phyloP scores from a whole-genome alignment of 2,113 vertebrate species.

The Poicephalus gulielmi region DNA sequence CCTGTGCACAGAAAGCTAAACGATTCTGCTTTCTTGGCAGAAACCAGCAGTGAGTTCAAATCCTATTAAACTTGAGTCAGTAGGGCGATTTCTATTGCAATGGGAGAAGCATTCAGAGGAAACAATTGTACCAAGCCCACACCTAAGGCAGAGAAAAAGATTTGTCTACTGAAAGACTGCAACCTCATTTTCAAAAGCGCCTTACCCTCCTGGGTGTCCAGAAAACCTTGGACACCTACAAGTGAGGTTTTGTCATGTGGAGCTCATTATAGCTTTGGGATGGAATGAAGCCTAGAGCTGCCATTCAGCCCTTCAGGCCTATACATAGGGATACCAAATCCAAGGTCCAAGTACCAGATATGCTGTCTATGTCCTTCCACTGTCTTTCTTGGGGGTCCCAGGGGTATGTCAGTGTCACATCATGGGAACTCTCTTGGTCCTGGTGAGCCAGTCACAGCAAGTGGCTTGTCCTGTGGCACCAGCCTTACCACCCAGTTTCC shows the following conservation, averaged over 20 bases:
- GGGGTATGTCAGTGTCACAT: neutral
- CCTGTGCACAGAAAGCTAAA: neutral
- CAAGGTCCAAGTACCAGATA: neutral
- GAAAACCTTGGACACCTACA: neutral
- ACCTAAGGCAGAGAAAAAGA: neutral
- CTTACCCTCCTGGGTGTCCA: neutral
- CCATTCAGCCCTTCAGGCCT: neutral
- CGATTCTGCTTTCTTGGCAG: slow-evolving; percentile 11
- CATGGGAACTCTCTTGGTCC: neutral
- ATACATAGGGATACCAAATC: neutral
- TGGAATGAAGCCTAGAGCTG: neutral
- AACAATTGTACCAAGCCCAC: neutral
- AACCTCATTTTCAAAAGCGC: neutral
- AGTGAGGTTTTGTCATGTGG: neutral
- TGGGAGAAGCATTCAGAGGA: neutral
- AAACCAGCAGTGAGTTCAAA: slow-evolving; percentile 29
- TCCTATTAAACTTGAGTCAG: neutral
- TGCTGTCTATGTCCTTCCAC: neutral
- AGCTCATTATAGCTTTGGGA: neutral
- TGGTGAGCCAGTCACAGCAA: neutral
- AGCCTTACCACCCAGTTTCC: neutral
- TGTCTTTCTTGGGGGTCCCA: neutral
- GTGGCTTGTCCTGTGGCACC: neutral
- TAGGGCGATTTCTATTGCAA: neutral
- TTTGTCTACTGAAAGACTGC: neutral